Conservation (phyloP, 2,888 invertebrate genomes). For the Tyria jacobaeae region DNA sequence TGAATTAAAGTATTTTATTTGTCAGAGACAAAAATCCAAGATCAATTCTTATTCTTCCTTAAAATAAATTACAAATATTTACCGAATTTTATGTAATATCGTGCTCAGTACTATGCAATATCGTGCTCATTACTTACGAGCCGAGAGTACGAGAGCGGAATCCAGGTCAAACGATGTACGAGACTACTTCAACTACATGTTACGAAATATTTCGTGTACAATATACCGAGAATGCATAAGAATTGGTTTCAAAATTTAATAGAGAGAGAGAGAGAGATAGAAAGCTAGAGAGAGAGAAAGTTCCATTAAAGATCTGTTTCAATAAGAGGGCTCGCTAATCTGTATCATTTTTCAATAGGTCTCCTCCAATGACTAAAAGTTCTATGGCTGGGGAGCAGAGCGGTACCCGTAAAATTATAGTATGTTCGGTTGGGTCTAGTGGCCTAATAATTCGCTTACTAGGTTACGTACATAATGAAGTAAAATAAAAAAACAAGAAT, state of each 20-base stretch:
- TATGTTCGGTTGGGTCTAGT: neutral
- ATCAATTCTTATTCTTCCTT: slow-evolving; percentile 4
- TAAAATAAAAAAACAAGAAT: too few species aligned
- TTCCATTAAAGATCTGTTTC: neutral
- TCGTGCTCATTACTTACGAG: slow-evolving; percentile 27
- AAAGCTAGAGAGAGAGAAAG: too few species aligned
- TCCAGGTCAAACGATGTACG: slow-evolving; percentile 51
- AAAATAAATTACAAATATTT: slow-evolving; percentile 6
- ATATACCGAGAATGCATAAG: neutral
- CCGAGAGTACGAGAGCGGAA: slow-evolving; percentile 32
- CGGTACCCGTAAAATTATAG: neutral
- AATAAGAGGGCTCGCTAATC: neutral
- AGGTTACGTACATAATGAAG: too few species aligned
- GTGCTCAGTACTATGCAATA: slow-evolving; percentile 18
- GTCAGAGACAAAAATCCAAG: neutral
- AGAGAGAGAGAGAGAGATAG: too few species aligned
- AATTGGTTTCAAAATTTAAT: neutral
- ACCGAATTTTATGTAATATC: slow-evolving; percentile 29
- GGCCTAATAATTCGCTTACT: too few species aligned
- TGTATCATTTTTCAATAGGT: neutral
- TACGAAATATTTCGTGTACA: slow-evolving; percentile 28
- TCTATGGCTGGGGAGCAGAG: neutral
- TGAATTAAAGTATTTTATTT: too few species aligned
- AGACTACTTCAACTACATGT: slow-evolving; percentile 20
- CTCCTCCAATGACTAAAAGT: neutral